Evolutionary conservation across 1,140 invertebrate genomes (phyloP), one percentile per base, ranked within the genome.

Genomic region (Scaptomyza montana): DNA sequence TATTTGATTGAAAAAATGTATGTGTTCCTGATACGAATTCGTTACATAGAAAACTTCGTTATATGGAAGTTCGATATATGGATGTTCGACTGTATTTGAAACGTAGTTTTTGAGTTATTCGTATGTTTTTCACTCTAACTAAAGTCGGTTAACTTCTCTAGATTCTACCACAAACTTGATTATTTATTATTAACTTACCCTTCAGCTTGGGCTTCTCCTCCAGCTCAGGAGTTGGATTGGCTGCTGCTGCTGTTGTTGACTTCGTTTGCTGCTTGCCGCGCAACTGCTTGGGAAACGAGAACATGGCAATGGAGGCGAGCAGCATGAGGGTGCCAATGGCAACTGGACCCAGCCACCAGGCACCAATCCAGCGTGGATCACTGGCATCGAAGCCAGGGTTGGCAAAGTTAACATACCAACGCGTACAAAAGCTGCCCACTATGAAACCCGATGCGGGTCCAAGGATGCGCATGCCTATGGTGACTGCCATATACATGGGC

Each of bases 401-500:
- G 5, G 93, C 92, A 3, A 97, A 94, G 92, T 98, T 95, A 19
- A 97, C 97, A 89, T 98, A 98, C 54, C 98, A 93, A 74, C 96
- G 95, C 0, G 97, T 98, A 92, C 97, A 98, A 9, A 98, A 92
- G 1, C 97, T 97, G n/a, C 97, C 97, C 10, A 98, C 94, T 13
- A 98, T 95, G 84, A 98, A 98, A 1, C 97, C 97, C 12, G 97
- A 93, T 0, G 97, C 97, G 4, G 97, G 97, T 0, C 97, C 97
- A 33, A 98, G 94, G 62, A 98, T 98, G 49, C 97, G 93, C 39
- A 98, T 97, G 39, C 97, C 97, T 74, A 98, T 98, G 5, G 97
- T 98, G 64, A 98, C 97, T 8, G 97, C 97, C 92, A 98, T 98
- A 93, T 98, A 98, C 67, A 98, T 94, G n/a, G 97, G 97, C 50